Evolutionary conservation across 2,113 vertebrate genomes (phyloP).

Genomic region (Cathartes aura): DNA sequence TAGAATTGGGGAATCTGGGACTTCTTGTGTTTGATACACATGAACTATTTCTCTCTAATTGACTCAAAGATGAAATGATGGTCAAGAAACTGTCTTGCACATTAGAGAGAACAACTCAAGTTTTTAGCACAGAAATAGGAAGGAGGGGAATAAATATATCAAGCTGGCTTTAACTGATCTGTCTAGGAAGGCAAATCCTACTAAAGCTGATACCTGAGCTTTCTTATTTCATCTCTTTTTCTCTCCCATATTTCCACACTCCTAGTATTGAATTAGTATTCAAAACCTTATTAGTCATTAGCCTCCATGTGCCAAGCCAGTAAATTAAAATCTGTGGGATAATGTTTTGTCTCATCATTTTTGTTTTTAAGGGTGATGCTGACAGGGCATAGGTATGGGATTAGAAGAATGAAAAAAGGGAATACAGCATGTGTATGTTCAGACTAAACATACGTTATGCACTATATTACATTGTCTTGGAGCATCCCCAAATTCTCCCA

Average conservation of each 20-base stretch:
- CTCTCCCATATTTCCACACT: neutral
- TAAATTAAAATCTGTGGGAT: neutral
- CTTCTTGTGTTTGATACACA: neutral
- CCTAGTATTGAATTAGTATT: neutral
- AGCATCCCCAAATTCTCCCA: neutral
- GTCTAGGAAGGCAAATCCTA: neutral
- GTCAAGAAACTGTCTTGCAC: neutral
- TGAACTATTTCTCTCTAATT: neutral
- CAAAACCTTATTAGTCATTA: neutral
- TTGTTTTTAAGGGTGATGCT: neutral
- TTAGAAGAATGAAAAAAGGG: neutral
- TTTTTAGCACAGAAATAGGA: neutral
- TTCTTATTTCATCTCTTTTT: neutral
- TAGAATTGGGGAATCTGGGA: neutral
- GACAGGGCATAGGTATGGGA: neutral
- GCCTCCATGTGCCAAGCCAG: neutral
- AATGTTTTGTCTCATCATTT: neutral
- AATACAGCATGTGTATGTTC: neutral
- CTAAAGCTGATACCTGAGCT: neutral
- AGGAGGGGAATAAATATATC: neutral
- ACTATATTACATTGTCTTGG: neutral
- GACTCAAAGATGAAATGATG: neutral
- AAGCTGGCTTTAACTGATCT: neutral
- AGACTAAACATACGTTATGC: neutral
- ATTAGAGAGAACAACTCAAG: neutral